Conservation (phyloP, 2,113 vertebrate genomes). For the Albula glossodonta region DNA sequence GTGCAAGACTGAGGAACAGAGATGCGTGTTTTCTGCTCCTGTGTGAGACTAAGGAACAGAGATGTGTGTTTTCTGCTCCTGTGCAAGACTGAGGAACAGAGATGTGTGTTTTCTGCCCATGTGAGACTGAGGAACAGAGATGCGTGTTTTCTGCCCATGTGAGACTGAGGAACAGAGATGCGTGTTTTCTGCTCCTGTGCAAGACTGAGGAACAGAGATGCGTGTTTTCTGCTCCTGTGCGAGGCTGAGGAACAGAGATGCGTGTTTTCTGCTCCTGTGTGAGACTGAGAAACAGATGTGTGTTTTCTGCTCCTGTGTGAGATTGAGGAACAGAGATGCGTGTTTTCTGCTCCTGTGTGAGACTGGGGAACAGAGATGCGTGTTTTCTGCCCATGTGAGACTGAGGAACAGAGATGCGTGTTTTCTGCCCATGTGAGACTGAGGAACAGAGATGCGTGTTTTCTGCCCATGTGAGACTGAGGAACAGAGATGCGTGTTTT, state of each 20-base stretch:
- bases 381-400: too few relatives aligned
- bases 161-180: too few relatives aligned
- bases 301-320: not conserved
- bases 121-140: not conserved
- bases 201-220: not conserved
- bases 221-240: too few relatives aligned
- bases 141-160: too few relatives aligned
- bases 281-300: not conserved
- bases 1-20: too few relatives aligned
- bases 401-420: conserved; percentile 40
- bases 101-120: not conserved
- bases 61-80: too few relatives aligned
- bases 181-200: not conserved
- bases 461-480: too few relatives aligned
- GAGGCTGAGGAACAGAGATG: too few relatives aligned
- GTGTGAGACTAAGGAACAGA: not conserved
- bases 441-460: conserved; percentile 41
- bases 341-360: not conserved
- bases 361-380: conserved; percentile 39
- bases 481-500: not conserved
- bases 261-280: not conserved
- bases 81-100: too few relatives aligned
- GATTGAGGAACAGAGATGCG: not conserved
- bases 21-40: not conserved
- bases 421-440: not conserved